Evolutionary conservation across 2,888 invertebrate genomes (phyloP).

Genomic region (Charanyca ferruginea): DNA sequence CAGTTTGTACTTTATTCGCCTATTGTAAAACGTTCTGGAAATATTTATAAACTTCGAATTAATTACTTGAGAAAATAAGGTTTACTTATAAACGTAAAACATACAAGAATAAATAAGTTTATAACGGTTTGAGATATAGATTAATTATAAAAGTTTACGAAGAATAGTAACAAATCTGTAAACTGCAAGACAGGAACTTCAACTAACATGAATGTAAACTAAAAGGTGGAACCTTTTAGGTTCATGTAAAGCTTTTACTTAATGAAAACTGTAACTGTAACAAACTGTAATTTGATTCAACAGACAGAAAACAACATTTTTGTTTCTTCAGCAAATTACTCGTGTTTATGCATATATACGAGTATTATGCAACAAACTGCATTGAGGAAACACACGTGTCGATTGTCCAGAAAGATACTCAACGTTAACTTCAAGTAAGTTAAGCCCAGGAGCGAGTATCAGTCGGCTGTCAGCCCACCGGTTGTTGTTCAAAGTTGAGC

Average conservation of each 20-base stretch:
- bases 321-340: slow-evolving; percentile 9
- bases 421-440: slow-evolving; percentile 28
- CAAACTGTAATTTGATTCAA: slow-evolving; percentile 34
- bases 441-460: slow-evolving; percentile 60
- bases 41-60: too few relatives aligned
- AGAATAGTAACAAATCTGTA: neutral
- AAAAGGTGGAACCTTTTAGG: neutral
- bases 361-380: slow-evolving; percentile 38
- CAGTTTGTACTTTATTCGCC: slow-evolving; percentile 10
- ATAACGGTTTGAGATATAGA: too few relatives aligned
- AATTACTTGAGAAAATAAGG: too few relatives aligned
- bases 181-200: neutral
- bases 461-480: slow-evolving; percentile 73
- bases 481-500: slow-evolving; percentile 73
- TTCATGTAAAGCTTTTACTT: neutral
- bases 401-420: slow-evolving; percentile 27
- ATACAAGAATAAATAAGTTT: neutral
- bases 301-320: slow-evolving; percentile 13
- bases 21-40: neutral
- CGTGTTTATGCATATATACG: neutral
- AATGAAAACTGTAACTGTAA: slow-evolving; percentile 6
- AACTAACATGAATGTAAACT: neutral
- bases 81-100: too few relatives aligned
- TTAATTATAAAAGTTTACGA: neutral
- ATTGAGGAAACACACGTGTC: slow-evolving; percentile 20